Conservation (phyloP, 2,113 vertebrate species). For the Anguilla rostrata region DNA sequence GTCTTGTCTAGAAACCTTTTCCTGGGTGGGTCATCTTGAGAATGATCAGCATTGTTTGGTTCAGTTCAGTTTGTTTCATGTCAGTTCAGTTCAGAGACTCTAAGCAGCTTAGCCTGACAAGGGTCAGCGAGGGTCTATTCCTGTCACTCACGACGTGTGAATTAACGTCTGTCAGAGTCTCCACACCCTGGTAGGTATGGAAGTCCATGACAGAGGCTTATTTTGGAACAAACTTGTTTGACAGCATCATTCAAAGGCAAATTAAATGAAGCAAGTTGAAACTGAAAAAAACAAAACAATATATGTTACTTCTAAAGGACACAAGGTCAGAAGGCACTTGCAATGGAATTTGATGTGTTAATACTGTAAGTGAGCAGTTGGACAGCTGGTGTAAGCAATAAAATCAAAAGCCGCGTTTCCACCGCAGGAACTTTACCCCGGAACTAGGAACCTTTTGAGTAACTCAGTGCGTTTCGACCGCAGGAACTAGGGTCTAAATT, state of each 20-base stretch:
- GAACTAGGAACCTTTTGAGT: no score
- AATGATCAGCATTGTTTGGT: not conserved
- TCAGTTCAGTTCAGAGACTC: not conserved
- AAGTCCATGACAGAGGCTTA: not conserved
- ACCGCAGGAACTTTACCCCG: no score
- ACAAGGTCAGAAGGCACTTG: not conserved
- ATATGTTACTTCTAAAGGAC: not conserved
- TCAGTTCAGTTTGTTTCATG: slow-evolving; percentile 1
- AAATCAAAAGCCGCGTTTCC: not conserved
- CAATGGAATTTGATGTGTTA: not conserved
- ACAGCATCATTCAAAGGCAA: no score
- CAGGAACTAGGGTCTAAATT: no score
- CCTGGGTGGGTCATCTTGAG: not conserved
- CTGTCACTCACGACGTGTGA: not conserved
- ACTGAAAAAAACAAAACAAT: not conserved
- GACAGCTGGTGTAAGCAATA: not conserved
- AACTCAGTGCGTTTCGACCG: no score
- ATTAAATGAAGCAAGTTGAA: no score
- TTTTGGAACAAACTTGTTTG: not conserved
- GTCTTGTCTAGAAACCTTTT: not conserved
- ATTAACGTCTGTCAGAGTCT: not conserved
- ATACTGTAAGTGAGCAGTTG: not conserved
- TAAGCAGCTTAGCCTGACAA: not conserved
- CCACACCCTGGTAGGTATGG: not conserved
- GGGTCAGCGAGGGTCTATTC: not conserved